Evolutionary conservation across 2,888 invertebrate species (phyloP), one percentile per base, ranked within the genome.

Genomic region (Drosophila borborema): DNA sequence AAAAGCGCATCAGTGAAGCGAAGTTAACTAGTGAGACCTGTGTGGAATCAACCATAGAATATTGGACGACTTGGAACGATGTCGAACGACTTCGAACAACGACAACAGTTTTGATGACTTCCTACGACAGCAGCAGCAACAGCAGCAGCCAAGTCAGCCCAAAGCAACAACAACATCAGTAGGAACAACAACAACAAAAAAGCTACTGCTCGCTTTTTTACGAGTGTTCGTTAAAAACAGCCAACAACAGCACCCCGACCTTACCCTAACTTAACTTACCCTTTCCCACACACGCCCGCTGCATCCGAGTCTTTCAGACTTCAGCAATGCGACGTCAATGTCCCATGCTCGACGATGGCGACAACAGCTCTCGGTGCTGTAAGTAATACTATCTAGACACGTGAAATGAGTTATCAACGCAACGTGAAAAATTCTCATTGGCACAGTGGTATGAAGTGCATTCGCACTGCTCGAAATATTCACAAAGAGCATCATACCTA

Each of bases 1-100:
- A 91, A 86, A 86, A 90, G 82, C 86, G 77, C 81, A 80, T 86
- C 91, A 91, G 83, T 86, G 91, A 87, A 88, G 92, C 91, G 90
- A 81, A 91, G 84, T 89, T 90, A 89, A 84, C 87, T 84, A 80
- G 85, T 74, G 85, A 89, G 86, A 89, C 89, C 84, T 82, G 86
- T 89, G 86, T 89, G 90, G 90, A 85, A 81, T 84, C 81, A 88
- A 86, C 68, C 90, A 89, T 90, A 85, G 88, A 75, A 80, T 80
- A 90, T 86, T 80, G 89, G 86, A 83, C 90, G 80, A 72, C 81
- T 74, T 63, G 56, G 48, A 64, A 61, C 76, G 67, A 62, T 80
- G 64, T 69, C 48, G 49, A 46, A 64, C 60, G 60, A 60, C 60
- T 46, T 46, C 36, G 58, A 58, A 46, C 77, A 58, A 59, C 77